These are phyloP conservation scores for Neosilurus hyrtlii DNA, from an alignment of 2,797 vertebrate genomes.

Conservation along the genomic window DNA sequence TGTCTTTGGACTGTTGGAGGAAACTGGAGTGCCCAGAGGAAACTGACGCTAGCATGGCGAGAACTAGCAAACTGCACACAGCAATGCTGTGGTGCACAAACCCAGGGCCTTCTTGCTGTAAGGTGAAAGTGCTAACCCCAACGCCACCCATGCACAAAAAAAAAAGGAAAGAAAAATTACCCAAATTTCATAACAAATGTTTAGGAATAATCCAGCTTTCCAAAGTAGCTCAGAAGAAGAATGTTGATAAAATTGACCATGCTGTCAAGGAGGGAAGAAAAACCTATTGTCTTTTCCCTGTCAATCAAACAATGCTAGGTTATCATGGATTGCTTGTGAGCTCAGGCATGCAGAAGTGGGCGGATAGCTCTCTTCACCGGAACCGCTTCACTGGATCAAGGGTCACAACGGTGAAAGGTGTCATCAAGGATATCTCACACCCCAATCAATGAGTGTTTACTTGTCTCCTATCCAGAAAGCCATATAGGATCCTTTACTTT, in stretches of 20 bases:
- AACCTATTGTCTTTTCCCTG: not conserved
- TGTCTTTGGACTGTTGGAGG: too few relatives aligned
- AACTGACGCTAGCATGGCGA: too few relatives aligned
- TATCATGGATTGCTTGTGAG: too few relatives aligned
- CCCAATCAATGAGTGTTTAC: not conserved
- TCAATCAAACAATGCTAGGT: not conserved
- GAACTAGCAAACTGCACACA: too few relatives aligned
- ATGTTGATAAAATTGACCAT: not conserved
- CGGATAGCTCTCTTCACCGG: not conserved
- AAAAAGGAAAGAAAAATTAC: not conserved
- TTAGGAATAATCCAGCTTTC: too few relatives aligned
- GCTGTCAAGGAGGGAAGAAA: not conserved
- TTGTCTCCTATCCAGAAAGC: not conserved
- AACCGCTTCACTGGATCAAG: too few relatives aligned
- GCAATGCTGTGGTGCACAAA: too few relatives aligned
- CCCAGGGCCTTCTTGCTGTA: too few relatives aligned
- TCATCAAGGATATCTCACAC: not conserved
- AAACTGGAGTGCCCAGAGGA: too few relatives aligned
- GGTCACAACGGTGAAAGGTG: not conserved
- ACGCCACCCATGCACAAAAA: too few relatives aligned
- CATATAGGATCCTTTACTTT: not conserved
- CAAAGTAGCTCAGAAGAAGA: not conserved
- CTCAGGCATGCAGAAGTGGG: not conserved
- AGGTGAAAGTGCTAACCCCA: too few relatives aligned
- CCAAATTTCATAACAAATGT: not conserved